Evolutionary conservation across 2,113 vertebrate genomes (phyloP), one percentile per base, ranked within the genome.

Genomic region (Myotis lucifugus): DNA sequence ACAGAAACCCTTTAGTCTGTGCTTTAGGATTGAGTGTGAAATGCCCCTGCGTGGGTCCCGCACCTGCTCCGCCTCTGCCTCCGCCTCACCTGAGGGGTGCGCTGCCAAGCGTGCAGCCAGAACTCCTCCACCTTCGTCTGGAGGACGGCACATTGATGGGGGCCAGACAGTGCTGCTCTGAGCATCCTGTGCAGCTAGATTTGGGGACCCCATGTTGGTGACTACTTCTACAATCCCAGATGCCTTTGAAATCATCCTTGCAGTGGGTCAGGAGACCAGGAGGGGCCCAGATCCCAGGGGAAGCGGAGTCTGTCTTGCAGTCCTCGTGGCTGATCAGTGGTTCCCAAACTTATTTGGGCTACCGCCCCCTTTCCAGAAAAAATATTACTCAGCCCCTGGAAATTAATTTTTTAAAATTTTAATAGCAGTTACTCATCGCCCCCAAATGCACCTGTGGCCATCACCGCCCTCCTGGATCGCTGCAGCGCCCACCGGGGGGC

Each of bases 241-340:
- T 56, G 78, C 82, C 69, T 56, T 66, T 46, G 2, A 46, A n/a
- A 52, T 46, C 0, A 1, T 14, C 46, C 67, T 64, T 27, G 11
- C 0, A 4, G 0, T n/a, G 27, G 42, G 6, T 5, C 17, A 3
- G 76, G 6, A 42, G 40, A 48, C 19, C n/a, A 2, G 0, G 8
- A 64, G 42, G 12, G 9, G 13, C 67, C 42, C 19, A 50, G 23
- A 21, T 54, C 74, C 8, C 61, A 52, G 32, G 5, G 48, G 19
- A 61, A 14, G 7, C 5, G 8, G 34, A 14, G n/a, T 66, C 48
- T 19, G 76, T 37, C 27, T 32, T 52, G 8, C 34, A 25, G 25
- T 21, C 79, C 78, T 73, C 48, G 0, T 27, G 37, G 56, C 34
- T 34, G 32, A 25, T 34, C 78, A 37, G 37, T 37, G 37, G 37